phyloP scores from a whole-genome alignment of 2,113 vertebrate species.

The Astur gentilis region DNA sequence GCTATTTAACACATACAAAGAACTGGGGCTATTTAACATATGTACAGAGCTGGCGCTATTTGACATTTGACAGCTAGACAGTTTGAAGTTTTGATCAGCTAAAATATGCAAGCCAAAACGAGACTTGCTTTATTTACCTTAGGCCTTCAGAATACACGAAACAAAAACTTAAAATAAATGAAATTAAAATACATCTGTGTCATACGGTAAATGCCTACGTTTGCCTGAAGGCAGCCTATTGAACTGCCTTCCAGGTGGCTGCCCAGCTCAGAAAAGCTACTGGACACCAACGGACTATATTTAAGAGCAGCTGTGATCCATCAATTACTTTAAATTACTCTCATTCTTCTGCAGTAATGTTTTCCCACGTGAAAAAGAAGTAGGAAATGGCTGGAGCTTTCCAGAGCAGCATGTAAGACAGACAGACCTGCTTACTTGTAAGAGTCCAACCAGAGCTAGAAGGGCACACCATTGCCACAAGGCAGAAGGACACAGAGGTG shows the following conservation, averaged over 20 bases:
- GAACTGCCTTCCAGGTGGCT: neutral
- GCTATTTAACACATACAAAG: neutral
- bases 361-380: neutral
- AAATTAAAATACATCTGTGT: neutral
- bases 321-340: neutral
- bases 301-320: neutral
- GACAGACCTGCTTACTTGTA: neutral
- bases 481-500: neutral
- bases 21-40: neutral
- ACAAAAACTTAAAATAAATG: neutral
- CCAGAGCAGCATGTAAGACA: neutral
- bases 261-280: neutral
- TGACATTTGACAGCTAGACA: neutral
- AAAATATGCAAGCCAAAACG: neutral
- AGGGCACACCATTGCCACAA: accelerated
- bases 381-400: neutral
- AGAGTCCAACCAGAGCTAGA: neutral
- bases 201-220: neutral
- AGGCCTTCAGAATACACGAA: neutral
- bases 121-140: neutral
- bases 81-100: neutral
- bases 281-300: neutral
- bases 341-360: neutral
- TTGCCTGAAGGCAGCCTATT: neutral
- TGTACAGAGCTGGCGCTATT: neutral